phyloP scores from a whole-genome alignment of 1,140 invertebrate species.

The Chironomus tepperi region DNA sequence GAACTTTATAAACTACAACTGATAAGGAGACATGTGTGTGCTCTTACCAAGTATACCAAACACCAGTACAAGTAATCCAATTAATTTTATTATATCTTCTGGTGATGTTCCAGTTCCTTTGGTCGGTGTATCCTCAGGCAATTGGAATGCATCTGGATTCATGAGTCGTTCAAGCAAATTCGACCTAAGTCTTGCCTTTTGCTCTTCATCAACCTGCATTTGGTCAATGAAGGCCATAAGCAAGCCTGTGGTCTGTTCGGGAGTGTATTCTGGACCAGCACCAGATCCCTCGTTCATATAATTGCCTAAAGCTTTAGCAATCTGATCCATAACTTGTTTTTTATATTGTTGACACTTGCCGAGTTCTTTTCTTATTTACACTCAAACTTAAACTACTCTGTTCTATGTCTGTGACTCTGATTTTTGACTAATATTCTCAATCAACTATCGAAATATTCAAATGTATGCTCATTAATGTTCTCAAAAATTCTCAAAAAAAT shows the following conservation, averaged over 20 bases:
- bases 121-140: not conserved
- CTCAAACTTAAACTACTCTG: not conserved
- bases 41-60: not conserved
- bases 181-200: not conserved
- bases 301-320: not conserved
- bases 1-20: not conserved
- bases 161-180: not conserved
- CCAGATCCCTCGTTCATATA: not conserved
- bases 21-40: not conserved
- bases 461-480: not conserved
- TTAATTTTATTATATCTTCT: not conserved
- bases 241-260: not conserved
- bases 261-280: not conserved
- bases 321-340: not conserved
- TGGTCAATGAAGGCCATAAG: not conserved
- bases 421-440: not conserved
- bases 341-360: not conserved
- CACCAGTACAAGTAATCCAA: not conserved
- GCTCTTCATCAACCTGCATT: not conserved
- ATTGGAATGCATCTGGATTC: not conserved
- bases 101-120: not conserved
- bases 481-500: not conserved
- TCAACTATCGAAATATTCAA: not conserved
- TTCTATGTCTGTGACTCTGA: not conserved
- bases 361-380: too few species aligned